Evolutionary conservation across 2,113 vertebrate species (phyloP).

Genomic region (Macroglossus sobrinus): DNA sequence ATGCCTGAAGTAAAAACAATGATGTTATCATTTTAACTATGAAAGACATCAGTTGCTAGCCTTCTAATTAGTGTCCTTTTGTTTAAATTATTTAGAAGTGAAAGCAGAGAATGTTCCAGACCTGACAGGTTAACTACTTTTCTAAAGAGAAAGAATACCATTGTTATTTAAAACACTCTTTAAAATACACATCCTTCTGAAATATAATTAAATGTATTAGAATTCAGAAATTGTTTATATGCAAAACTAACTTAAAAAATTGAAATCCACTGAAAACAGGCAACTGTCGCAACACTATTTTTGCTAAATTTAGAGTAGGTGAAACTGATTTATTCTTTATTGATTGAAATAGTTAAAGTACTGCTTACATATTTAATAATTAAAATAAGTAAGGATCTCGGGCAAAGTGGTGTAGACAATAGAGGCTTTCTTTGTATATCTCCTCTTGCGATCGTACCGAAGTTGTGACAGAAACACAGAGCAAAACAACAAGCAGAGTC

Average conservation of each 20-base stretch:
- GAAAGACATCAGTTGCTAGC: not conserved
- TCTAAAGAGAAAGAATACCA: not conserved
- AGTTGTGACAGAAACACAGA: too few species aligned
- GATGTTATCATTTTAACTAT: constrained; percentile 20
- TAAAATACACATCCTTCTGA: not conserved
- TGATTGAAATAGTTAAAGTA: not conserved
- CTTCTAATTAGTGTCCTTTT: constrained; percentile 3
- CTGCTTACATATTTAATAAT: not conserved
- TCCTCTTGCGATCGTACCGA: too few species aligned
- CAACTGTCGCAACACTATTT: not conserved
- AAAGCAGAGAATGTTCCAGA: constrained; percentile 6
- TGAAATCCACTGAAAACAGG: not conserved
- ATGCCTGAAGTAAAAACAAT: not conserved
- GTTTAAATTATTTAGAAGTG: not conserved
- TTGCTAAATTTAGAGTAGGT: not conserved
- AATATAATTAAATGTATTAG: constrained; percentile 36
- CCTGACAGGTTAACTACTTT: constrained; percentile 3
- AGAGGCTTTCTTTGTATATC: too few species aligned
- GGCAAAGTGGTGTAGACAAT: too few species aligned
- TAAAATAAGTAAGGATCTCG: not conserved
- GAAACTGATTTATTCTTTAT: not conserved
- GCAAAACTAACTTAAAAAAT: not conserved
- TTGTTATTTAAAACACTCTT: not conserved
- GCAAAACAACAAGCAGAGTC: too few species aligned
- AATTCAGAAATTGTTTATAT: not conserved